Conservation (phyloP, 2,113 vertebrate species). For the Sus scrofa region T2T-Sscrofa CM000820.6:75907001-75907500, state of each 20-base stretch:
- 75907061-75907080: too few species aligned
- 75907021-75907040: too few species aligned
- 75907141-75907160: constrained; percentile 9
- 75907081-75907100: constrained; percentile 14
- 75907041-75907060: too few species aligned
- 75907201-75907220: background rate
- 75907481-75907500: constrained; percentile 10
- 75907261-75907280: background rate
- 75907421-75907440: constrained; percentile 83
- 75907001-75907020: too few species aligned
- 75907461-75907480: constrained; percentile 68
- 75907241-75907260: background rate
- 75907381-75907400: constrained; percentile 38
- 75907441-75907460: constrained; percentile 65
- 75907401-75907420: background rate
- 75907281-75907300: constrained; percentile 8
- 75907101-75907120: background rate
- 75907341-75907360: constrained; percentile 16
- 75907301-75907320: background rate
- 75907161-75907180: constrained; percentile 13
- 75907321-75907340: constrained; percentile 35
- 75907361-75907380: constrained; percentile 23
- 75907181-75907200: background rate
- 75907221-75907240: constrained; percentile 20
- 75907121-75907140: background rate